Evolutionary conservation across 2,113 vertebrate genomes (phyloP).

Genomic region (Glaucidium brasilianum): DNA sequence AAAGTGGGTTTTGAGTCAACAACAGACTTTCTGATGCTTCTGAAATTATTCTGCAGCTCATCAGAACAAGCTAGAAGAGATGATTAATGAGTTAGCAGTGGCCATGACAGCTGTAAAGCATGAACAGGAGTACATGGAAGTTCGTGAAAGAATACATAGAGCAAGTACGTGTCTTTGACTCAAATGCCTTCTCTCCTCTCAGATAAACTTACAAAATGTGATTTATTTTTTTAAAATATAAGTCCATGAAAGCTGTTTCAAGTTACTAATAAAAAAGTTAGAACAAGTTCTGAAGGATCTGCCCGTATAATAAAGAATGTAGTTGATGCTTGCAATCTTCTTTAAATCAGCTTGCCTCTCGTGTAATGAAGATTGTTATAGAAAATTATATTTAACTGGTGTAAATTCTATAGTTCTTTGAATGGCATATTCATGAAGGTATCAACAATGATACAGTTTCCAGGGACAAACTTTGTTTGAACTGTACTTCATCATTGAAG

Average conservation of each 20-base stretch:
- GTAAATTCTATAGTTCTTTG: background rate
- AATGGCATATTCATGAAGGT: background rate
- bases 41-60: slow-evolving; percentile 79
- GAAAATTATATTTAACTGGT: background rate
- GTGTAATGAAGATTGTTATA: accelerated
- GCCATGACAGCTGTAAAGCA: slow-evolving; percentile 99
- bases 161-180: slow-evolving; percentile 81
- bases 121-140: slow-evolving; percentile 99
- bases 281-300: background rate
- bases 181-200: background rate
- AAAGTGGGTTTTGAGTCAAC: background rate
- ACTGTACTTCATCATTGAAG: background rate
- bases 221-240: background rate
- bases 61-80: slow-evolving; percentile 99
- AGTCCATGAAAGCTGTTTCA: background rate
- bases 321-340: background rate
- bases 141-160: slow-evolving; percentile 98
- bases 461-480: background rate
- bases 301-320: background rate
- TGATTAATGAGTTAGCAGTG: slow-evolving; percentile 97
- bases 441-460: background rate
- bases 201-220: accelerated
- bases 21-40: background rate
- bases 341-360: background rate
- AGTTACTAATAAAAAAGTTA: background rate